Conservation (phyloP, 2,113 vertebrate species). For the Toxotes chatareus region DNA sequence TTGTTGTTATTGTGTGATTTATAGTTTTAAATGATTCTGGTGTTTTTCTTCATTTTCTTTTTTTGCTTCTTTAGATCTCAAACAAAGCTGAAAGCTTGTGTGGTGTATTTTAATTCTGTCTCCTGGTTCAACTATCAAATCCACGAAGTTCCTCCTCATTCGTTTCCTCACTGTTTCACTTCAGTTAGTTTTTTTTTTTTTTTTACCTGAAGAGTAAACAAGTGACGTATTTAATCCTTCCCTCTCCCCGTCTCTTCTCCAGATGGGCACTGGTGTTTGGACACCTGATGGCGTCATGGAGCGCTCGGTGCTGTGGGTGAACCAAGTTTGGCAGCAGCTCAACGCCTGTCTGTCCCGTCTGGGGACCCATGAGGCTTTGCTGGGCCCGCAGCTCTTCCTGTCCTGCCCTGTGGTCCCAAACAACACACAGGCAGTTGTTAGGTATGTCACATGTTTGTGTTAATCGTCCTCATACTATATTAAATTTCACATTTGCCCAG, state of each 20-base stretch:
- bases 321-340: constrained; percentile 92
- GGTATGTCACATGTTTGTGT: constrained; percentile 66
- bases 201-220: no score
- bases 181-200: no score
- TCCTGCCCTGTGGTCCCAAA: constrained; percentile 90
- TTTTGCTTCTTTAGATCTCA: no score
- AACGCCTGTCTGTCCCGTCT: constrained; percentile 92
- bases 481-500: neutral
- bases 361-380: constrained; percentile 91
- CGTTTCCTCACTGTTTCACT: no score
- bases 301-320: constrained; percentile 88
- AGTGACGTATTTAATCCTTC: neutral
- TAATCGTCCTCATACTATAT: neutral
- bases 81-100: no score
- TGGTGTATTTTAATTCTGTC: no score
- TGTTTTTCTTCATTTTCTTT: no score
- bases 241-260: constrained; percentile 19
- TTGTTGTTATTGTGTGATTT: no score
- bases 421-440: constrained; percentile 87
- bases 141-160: no score
- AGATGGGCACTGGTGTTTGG: constrained; percentile 87
- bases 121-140: no score
- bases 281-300: constrained; percentile 84
- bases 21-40: no score
- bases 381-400: constrained; percentile 93